Evolutionary conservation across 2,797 vertebrate genomes (phyloP), one percentile per base, ranked within the genome.

Genomic region (Sebastes oblongus): DNA sequence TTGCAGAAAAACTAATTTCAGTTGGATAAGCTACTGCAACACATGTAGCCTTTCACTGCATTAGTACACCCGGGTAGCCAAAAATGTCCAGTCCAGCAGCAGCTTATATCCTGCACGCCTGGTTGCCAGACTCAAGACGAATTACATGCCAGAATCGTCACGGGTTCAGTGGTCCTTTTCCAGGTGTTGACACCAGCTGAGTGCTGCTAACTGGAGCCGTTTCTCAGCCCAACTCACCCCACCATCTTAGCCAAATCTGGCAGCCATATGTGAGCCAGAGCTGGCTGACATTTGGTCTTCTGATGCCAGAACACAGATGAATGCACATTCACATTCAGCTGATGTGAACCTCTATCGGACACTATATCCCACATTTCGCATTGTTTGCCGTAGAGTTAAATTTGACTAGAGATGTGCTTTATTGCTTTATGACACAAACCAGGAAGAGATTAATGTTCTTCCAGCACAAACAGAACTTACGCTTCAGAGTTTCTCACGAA

Each of bases 101-200:
- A 65, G 27, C 27, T 16, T 62, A 14, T 82, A 54, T 75, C 61
- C 34, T 25, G 20, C n/a, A 10, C 5, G 13, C 13, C n/a, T 29
- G 52, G 52, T 55, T 36, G 52, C 70, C 62, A 79, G 69, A 77
- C 30, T 82, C 4, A 4, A 80, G 70, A 79, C 39, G 8, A 50
- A 72, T 59, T 18, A 59, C 66, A 72, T 42, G n/a, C 72, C 64
- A 78, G 54, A 71, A 59, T 54, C 39, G 1, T 78, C 68, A 36
- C 79, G 42, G 76, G 65, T 73, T 76, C 58, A 34, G 39, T 83
- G 75, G 62, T 77, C 81, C 39, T 25, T n/a, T 54, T 89, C 71
- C 84, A 89, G 79, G 81, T 83, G 89, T 66, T 75, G 62, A 85
- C 58, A 75, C 61, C 58, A 77, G 72, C 34, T 66, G 70, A 86